Base-by-base conservation (phyloP, 2,888 invertebrate species). In the Torymus tubicola region DNA sequence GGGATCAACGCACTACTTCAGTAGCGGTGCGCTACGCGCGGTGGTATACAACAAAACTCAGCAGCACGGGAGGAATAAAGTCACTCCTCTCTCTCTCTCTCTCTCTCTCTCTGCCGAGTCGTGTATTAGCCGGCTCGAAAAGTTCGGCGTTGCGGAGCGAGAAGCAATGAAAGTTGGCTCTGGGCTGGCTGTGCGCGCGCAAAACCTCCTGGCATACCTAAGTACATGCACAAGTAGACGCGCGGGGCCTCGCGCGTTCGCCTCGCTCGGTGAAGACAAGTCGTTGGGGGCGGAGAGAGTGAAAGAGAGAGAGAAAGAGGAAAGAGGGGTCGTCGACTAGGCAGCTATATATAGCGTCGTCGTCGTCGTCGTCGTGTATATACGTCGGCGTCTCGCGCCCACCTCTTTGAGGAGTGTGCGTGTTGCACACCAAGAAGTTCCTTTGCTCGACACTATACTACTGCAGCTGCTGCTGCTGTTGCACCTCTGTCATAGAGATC, bases 261-360 rank as follows among this genome's bases (percentile, higher is more conserved):
- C 21, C 61, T 61, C 61, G 61, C 42, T 42, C 8, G 42, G 42
- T 42, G 42, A 42, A 42, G 65, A 74, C 50, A 58, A 74, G 65
- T 42, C 50, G 58, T 67, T 58, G 76, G 60, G 69, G 76, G 76
- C 69, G 65, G 31, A 69, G 24, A 64, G 63, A 63, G 53, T 21
- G 50, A 63, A 42, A 53, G n/a, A 57, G 69, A 63, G 57, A 53
- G n/a, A 57, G 69, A 64, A 63, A 63, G 52, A 60, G 50, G 53
- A 42, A 53, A 10, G 21, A 68, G 55, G 68, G 69, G 63, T 76
- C 76, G 76, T 76, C 76, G 65, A 75, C 67, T 75, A 65, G 73
- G 18, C 50, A 21, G 61, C 76, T 76, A 76, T 76, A 68, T 76
- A 76, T 69, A 12, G 60, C 70, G 42, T 8, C 10, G 8, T 8